A percentile compares a stretch with the other conserved stretches of the same genome.
Evolutionary conservation across 2,113 vertebrate genomes (phyloP).

Genomic region (Ceuthmochares aereus): DNA sequence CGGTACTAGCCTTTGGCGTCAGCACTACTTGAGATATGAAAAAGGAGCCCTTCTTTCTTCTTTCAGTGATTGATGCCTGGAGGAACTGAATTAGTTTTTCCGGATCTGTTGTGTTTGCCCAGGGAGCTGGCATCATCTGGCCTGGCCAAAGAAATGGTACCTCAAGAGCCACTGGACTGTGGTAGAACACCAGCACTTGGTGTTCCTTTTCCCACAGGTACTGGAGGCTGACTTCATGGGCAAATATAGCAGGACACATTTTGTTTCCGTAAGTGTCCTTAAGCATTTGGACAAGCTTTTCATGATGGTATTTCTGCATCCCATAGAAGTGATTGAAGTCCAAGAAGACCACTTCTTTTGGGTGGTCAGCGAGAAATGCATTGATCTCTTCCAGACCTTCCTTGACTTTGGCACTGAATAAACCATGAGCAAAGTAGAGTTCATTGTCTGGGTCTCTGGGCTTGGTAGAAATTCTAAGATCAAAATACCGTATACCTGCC

Average conservation of each 20-base stretch:
- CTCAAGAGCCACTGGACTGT: constrained; percentile 94
- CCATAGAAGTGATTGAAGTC: constrained; percentile 99
- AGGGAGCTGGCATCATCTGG: constrained; percentile 98
- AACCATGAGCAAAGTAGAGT: constrained; percentile 95
- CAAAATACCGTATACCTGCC: constrained; percentile 94
- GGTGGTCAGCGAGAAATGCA: constrained; percentile 87
- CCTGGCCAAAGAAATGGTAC: constrained; percentile 97
- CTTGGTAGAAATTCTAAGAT: constrained; percentile 98
- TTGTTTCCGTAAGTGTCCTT: constrained; percentile 93
- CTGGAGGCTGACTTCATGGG: constrained; percentile 93
- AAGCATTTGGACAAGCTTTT: constrained; percentile 96
- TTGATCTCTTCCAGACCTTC: constrained; percentile 97
- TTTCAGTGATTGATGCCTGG: constrained; percentile 91
- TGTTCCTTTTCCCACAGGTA: constrained; percentile 97
- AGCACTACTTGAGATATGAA: constrained; percentile 98
- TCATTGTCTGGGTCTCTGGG: constrained; percentile 96
- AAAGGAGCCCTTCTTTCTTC: constrained; percentile 96
- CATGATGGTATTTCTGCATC: constrained; percentile 96
- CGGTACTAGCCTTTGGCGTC: constrained; percentile 96
- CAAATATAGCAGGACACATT: constrained; percentile 95
- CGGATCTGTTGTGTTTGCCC: constrained; percentile 97
- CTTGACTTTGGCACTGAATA: constrained; percentile 97
- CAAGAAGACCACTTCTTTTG: constrained; percentile 92
- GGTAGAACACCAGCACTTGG: constrained; percentile 96
- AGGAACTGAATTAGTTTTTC: constrained; percentile 97